Base-by-base conservation (phyloP, 2,888 invertebrate genomes). In the Agrochola litura region DNA sequence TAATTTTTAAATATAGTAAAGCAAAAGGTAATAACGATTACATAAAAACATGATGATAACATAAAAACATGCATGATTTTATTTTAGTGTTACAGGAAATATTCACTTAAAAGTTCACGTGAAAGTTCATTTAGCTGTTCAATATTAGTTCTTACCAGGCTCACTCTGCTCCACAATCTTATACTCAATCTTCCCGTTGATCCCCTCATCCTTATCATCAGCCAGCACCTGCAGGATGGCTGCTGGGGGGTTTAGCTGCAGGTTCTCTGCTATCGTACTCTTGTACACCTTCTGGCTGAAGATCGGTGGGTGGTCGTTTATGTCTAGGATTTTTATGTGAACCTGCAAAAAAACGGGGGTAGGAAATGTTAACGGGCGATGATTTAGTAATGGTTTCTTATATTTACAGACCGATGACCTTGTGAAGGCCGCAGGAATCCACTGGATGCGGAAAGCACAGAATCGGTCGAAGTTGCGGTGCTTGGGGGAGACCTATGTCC, bases 241-340 rank as follows among this genome's bases (percentile, higher is more conserved):
- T 0, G 98, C 98, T 0, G 98, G 98, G 0, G 99, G 98, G 91
- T 98, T 97, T 30, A 98, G 94, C 19, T 98, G 97, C 0, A 98
- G 97, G 92, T 98, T 99, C 93, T 99, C 99, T 0, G 98, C 98
- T 22, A 99, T 98, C 0, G 98, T 98, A 1, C 98, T 98, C 87
- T 97, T 97, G 93, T 99, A 99, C 14, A 97, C 97, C 67, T 97
- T 97, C 87, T 98, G 98, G 0, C 97, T 97, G 93, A 99, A 99
- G 65, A 97, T 95, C 0, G 99, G 99, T 0, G 98, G 95, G 94
- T 99, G 99, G 94, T 99, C 99, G 93, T 99, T 99, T n/a, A 98
- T 97, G 92, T 99, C 99, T 46, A 97, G 92, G 16, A 99, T 97
- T 93, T 97, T 98, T 64, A 99, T 97, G 90, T 98, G 97, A 4